Evolutionary conservation across 2,113 vertebrate species (phyloP).

Genomic region (Cyrtonyx montezumae): DNA sequence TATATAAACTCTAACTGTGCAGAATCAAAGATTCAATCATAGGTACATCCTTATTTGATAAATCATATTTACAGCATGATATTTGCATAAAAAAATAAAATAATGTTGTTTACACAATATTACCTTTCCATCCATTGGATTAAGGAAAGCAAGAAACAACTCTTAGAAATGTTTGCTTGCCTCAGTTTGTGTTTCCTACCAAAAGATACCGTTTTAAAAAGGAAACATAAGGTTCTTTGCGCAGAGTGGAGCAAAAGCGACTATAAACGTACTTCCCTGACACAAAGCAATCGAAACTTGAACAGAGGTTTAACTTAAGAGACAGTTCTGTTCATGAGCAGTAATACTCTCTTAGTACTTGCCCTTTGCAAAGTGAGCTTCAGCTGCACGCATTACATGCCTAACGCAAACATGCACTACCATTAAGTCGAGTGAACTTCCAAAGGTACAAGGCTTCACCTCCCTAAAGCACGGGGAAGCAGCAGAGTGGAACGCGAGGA

Average conservation of each 20-base stretch:
- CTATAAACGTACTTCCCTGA: constrained; percentile 81
- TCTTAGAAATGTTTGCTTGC: constrained; percentile 81
- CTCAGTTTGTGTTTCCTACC: constrained; percentile 80
- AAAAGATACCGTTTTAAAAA: constrained; percentile 69
- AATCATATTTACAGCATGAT: constrained; percentile 86
- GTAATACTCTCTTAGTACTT: constrained; percentile 77
- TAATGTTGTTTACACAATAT: constrained; percentile 85
- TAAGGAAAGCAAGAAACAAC: constrained; percentile 86
- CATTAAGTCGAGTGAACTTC: constrained; percentile 74
- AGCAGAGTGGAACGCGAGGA: constrained; percentile 63
- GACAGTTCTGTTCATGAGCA: constrained; percentile 62
- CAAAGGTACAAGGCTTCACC: constrained; percentile 76
- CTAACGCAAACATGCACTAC: constrained; percentile 73
- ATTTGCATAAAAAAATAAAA: constrained; percentile 90
- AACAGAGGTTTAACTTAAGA: constrained; percentile 71
- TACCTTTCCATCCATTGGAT: constrained; percentile 85
- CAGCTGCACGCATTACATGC: constrained; percentile 73
- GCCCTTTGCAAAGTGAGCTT: constrained; percentile 66
- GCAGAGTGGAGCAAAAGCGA: constrained; percentile 76
- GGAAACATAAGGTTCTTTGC: constrained; percentile 76
- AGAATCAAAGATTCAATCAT: constrained; percentile 87
- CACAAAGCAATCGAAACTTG: constrained; percentile 75
- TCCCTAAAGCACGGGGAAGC: constrained; percentile 62
- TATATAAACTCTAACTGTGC: constrained; percentile 88
- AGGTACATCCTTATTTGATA: constrained; percentile 84